These are phyloP conservation scores for Acanthurus tractus DNA, from an alignment of 2,797 vertebrate genomes.

Conservation along the genomic window DNA sequence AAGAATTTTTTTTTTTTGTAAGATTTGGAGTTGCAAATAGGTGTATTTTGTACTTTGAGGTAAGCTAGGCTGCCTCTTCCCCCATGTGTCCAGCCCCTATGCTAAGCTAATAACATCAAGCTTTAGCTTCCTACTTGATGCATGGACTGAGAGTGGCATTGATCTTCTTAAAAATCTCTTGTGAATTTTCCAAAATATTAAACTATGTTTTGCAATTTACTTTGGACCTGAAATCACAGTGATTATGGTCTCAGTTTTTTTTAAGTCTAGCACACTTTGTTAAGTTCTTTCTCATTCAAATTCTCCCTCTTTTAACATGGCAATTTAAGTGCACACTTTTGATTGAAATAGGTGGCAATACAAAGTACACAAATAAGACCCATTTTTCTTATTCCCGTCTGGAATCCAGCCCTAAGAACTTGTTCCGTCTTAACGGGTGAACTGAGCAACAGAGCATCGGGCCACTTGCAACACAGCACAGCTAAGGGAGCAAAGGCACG, in stretches of 20 bases:
- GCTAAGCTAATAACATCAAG: neutral
- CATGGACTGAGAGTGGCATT: neutral
- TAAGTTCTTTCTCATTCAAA: neutral
- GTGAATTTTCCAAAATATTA: neutral
- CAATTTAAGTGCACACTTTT: slow-evolving; percentile 27
- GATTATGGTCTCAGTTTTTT: neutral
- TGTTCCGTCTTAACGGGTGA: slow-evolving; percentile 24
- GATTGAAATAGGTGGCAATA: slow-evolving; percentile 41
- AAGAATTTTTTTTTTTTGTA: neutral
- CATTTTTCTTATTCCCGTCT: slow-evolving; percentile 26
- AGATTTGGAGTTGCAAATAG: neutral
- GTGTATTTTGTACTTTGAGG: neutral
- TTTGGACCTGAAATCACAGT: neutral
- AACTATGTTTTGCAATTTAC: neutral
- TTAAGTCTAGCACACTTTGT: slow-evolving; percentile 1
- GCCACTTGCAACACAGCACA: slow-evolving; percentile 39
- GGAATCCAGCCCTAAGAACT: slow-evolving; percentile 29
- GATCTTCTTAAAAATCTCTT: neutral
- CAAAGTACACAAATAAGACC: slow-evolving; percentile 40
- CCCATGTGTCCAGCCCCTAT: neutral
- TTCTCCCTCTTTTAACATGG: neutral
- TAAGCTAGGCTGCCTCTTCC: neutral
- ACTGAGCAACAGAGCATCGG: slow-evolving; percentile 20
- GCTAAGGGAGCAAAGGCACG: slow-evolving; percentile 37
- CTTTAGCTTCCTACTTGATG: neutral